Base-by-base conservation (phyloP, 2,888 invertebrate genomes). In the Pheosia gnoma region DNA sequence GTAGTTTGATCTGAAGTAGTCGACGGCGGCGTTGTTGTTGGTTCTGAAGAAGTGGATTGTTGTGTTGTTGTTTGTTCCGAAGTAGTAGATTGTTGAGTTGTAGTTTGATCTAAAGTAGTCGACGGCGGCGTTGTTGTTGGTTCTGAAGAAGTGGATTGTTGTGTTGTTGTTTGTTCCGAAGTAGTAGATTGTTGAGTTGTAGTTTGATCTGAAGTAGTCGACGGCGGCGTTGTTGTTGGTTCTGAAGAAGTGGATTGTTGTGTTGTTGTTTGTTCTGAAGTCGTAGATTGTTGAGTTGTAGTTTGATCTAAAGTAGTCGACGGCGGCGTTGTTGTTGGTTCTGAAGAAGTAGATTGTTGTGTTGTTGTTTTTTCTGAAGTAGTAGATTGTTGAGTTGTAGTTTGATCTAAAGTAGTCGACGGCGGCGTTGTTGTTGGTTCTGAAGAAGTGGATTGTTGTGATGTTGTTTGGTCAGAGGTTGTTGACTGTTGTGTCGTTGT, bases 331-430 rank as follows among this genome's bases (percentile, higher is more conserved):
- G 67, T 69, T 36, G 45, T 63, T 53, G 45, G 45, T 8, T 70
- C 67, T 10, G 59, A 55, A 7, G 73, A 69, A 9, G 73, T 65
- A 58, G 71, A 39, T 59, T 77, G 64, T 63, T 39, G 65, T 67
- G 51, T 72, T 3, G 78, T 75, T 8, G 78, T 78, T 64, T 77
- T 72, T 65, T 79, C 78, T 58, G 67, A 70, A 8, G 77, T 75
- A n/a, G 71, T 71, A 4, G 69, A 57, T 58, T 75, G 60, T 63
- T 74, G 60, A 7, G 74, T 66, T 11, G 75, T 73, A 3, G 72
- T 68, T 54, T 69, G 55, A 57, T 72, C 63, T 52, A 56, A 41
- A n/a, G 63, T 66, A 10, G 68, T 71, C 9, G 66, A 52, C 61
- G 70, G 58, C 51, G 69, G 60, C 5, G 65, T 66, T 0, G 71